Conservation (phyloP, 2,888 invertebrate genomes). For the Stegana nigrithorax region DNA sequence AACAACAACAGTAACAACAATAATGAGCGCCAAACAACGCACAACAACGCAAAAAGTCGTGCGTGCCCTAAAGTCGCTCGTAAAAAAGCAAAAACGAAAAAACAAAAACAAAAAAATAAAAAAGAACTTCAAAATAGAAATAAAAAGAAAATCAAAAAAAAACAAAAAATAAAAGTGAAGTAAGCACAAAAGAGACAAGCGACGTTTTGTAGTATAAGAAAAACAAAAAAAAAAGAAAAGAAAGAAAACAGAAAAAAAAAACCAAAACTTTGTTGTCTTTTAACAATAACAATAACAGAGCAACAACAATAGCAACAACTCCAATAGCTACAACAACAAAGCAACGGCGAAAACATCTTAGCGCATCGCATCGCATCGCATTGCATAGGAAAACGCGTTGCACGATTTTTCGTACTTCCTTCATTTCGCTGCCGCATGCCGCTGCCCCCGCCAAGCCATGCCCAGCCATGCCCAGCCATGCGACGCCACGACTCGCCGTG, state of each 20-base stretch:
- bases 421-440: not conserved
- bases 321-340: conserved; percentile 25
- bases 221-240: not conserved
- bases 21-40: conserved; percentile 20
- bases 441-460: not conserved
- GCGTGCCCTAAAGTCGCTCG: conserved; percentile 62
- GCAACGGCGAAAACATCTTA: too few relatives aligned
- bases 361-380: too few relatives aligned
- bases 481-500: too few relatives aligned
- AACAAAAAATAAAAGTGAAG: too few relatives aligned
- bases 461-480: too few relatives aligned
- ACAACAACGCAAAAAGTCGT: conserved; percentile 49
- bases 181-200: too few relatives aligned
- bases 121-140: conserved; percentile 2
- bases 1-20: not conserved
- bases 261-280: not conserved
- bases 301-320: not conserved
- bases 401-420: conserved; percentile 7
- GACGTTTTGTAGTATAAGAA: too few relatives aligned
- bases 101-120: conserved; percentile 44
- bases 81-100: conserved; percentile 34
- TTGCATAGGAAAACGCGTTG: not conserved
- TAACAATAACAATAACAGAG: conserved; percentile 9
- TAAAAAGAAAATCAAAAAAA: too few relatives aligned
- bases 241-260: not conserved